phyloP scores from a whole-genome alignment of 2,113 vertebrate genomes.

The Panurus biarmicus region DNA sequence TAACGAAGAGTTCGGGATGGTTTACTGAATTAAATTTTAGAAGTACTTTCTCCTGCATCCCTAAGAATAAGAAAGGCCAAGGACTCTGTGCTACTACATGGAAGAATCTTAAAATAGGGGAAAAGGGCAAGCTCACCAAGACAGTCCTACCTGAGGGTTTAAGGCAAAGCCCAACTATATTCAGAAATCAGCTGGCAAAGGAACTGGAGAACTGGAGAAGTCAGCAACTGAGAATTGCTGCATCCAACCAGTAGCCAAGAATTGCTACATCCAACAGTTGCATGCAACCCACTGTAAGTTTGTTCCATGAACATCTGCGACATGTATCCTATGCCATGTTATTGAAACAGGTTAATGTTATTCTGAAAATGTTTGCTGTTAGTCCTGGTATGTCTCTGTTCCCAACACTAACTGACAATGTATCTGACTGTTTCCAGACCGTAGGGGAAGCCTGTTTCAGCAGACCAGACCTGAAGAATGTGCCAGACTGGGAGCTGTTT shows the following conservation, averaged over 20 bases:
- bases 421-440: neutral
- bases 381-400: too few species aligned
- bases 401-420: neutral
- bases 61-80: neutral
- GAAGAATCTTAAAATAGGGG: neutral
- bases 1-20: neutral
- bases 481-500: neutral
- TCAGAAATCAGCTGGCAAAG: neutral
- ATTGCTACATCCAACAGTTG: neutral
- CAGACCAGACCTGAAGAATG: neutral
- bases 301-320: too few species aligned
- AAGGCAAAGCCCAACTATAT: neutral
- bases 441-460: neutral
- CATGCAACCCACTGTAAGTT: too few species aligned
- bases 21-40: neutral
- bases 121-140: neutral
- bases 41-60: neutral
- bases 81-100: neutral
- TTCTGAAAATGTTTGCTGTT: too few species aligned
- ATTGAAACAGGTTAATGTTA: too few species aligned
- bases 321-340: too few species aligned
- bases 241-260: neutral
- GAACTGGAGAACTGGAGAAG: neutral
- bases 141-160: neutral
- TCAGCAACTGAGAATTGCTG: neutral